Evolutionary conservation across 1,140 invertebrate genomes (phyloP), one percentile per base, ranked within the genome.

Genomic region (Halictus rubicundus): DNA sequence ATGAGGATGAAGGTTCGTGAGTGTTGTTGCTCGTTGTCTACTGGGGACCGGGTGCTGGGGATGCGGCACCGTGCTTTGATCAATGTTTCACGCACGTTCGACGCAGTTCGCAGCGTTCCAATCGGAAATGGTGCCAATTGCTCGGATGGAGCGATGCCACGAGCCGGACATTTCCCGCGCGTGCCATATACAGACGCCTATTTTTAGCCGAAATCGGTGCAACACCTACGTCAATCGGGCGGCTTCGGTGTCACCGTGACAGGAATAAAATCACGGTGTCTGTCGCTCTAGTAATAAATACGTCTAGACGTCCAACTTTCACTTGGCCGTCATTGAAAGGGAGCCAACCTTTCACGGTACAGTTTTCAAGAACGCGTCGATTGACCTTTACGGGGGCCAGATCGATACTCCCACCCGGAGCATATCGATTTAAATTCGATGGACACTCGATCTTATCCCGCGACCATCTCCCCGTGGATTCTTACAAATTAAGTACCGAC

Each of bases 231-330:
- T 78, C 76, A 72, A 78, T 78, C 76, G 72, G 68, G 12, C 76
- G 57, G 69, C 49, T 54, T 64, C 76, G 37, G 69, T 78, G 68
- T 65, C 76, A 59, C 49, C 39, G 76, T 72, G 76, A 78, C 76
- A 57, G 76, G 76, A 72, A 78, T 78, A 78, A 78, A 78, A 64
- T 78, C 60, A 54, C 60, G 23, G 68, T 37, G 69, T 78, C 60
- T 59, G 76, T 78, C 69, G 76, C 60, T 78, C 76, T 78, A 78
- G 76, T 72, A 78, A 72, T 78, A 78, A 78, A 78, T 78, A 78
- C 75, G 75, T 78, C 75, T 78, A 78, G 75, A 78, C 75, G 68
- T 78, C 75, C 75, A 78, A 78, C 75, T 78, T 78, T 78, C 75
- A 78, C 75, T 78, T 71, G 75, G 75, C 75, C 59, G 75, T 78